Evolutionary conservation across 2,888 invertebrate genomes (phyloP).

Genomic region (Megalurothrips usitatus): DNA sequence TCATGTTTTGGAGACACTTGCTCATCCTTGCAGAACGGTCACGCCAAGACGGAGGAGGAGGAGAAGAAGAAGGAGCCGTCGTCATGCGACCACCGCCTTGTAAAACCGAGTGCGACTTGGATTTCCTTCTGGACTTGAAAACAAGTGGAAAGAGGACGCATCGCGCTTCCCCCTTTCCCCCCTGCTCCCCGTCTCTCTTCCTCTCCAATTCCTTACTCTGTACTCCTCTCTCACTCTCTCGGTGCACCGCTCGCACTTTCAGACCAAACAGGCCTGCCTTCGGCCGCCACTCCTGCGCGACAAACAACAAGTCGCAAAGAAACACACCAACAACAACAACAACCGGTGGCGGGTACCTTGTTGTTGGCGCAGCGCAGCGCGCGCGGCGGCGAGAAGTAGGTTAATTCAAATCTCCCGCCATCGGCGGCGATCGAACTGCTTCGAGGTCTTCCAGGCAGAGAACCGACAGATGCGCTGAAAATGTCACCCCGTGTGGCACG

Average conservation of each 20-base stretch:
- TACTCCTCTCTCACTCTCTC: background rate
- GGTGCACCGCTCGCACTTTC: too few relatives aligned
- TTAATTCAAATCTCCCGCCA: conserved; percentile 17
- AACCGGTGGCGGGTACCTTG: background rate
- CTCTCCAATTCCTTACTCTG: background rate
- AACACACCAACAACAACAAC: background rate
- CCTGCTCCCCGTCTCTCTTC: background rate
- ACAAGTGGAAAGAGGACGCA: background rate
- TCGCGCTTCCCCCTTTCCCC: background rate
- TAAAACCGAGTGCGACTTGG: background rate
- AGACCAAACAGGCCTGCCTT: background rate
- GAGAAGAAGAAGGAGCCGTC: background rate
- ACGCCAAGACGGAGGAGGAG: background rate
- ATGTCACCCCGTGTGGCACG: background rate
- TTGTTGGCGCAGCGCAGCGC: background rate
- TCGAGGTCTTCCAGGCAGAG: background rate
- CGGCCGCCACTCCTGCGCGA: background rate
- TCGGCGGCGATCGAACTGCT: background rate
- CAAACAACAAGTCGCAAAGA: conserved; percentile 4
- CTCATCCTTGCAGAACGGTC: conserved; percentile 16
- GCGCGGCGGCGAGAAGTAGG: background rate
- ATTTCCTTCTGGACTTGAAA: background rate
- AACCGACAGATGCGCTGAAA: background rate
- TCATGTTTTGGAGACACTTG: conserved; percentile 17
- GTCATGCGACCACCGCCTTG: background rate